Base-by-base conservation (phyloP, 2,888 invertebrate species). In the Zaprionus lineosus region DNA sequence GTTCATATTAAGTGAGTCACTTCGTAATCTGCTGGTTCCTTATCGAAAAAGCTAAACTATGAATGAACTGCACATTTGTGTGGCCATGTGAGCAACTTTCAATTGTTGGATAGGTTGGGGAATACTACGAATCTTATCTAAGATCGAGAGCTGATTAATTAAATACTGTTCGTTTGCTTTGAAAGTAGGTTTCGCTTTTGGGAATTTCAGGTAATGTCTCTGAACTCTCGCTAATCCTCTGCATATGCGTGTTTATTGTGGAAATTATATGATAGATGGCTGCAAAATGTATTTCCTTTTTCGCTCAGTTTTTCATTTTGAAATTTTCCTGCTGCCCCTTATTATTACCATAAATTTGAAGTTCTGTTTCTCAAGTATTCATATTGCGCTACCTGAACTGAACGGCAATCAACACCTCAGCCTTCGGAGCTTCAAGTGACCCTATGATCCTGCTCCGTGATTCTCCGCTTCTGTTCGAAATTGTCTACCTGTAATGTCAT, bases 341-440 rank as follows among this genome's bases (percentile, higher is more conserved):
- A 71, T 62, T 71, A 68, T 62, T 78, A 60, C 53, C 59, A 65
- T 68, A 65, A 72, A 75, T 72, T 72, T 69, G 29, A 46, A 52
- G 29, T 50, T 56, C 19, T 19, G 40, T 56, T 60, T 58, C 64
- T 19, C 46, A 24, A 37, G 29, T 55, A 51, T 55, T 33, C 9
- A 34, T 39, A 9, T 37, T 11, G 21, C 60, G 9, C 31, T 83
- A 76, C 79, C 79, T 83, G 67, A 16, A n/a, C 15, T 16, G 16
- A 4, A 33, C n/a, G 26, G 28, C 55, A 58, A 55, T 55, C 72
- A 62, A 70, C 58, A 78, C 75, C 61, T 53, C 33, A 9, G 14
- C n/a, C n/a, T n/a, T 11, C 21, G 0, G 5, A 28, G 15, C 18
- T 29, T 16, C 34, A 26, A 34, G 21, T 15, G 44, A 37, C 14